These are phyloP conservation scores for Apotomis capreana DNA, from an alignment of 2,888 invertebrate genomes.

Conservation along the genomic window DNA sequence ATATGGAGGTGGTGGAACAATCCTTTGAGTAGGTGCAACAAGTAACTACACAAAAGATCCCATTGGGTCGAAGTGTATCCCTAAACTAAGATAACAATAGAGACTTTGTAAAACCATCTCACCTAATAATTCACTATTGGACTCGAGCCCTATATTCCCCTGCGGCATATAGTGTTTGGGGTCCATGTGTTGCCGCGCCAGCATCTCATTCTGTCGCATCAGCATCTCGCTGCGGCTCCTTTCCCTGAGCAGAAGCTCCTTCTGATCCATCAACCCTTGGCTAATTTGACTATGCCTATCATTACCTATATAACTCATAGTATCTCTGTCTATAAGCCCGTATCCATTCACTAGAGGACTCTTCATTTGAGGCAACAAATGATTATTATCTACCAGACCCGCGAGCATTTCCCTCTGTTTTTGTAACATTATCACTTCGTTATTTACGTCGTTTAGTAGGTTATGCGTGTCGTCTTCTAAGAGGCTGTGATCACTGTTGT, in stretches of 20 bases:
- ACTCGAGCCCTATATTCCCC: constrained; percentile 74
- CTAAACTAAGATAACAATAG: too few species aligned
- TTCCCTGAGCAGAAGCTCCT: constrained; percentile 68
- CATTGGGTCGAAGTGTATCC: too few species aligned
- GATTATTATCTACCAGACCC: constrained; percentile 66
- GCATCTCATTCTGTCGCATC: constrained; percentile 73
- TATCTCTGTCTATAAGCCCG: constrained; percentile 71
- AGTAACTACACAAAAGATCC: too few species aligned
- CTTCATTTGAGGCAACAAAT: constrained; percentile 68
- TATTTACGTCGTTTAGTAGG: constrained; percentile 68
- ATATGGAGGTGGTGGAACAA: too few species aligned
- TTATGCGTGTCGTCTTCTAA: constrained; percentile 76
- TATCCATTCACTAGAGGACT: constrained; percentile 70
- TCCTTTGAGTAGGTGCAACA: too few species aligned
- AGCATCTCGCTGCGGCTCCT: constrained; percentile 70
- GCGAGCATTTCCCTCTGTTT: constrained; percentile 75
- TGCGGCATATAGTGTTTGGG: constrained; percentile 74
- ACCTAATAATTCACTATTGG: constrained; percentile 81
- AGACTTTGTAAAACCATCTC: constrained; percentile 44
- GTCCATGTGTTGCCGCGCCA: constrained; percentile 71
- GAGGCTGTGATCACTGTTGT: constrained; percentile 75
- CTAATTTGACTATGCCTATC: constrained; percentile 77
- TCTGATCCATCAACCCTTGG: constrained; percentile 66
- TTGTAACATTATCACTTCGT: constrained; percentile 71
- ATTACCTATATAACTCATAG: constrained; percentile 66